phyloP scores from a whole-genome alignment of 2,888 invertebrate genomes.

The Ophion ellenae region DNA sequence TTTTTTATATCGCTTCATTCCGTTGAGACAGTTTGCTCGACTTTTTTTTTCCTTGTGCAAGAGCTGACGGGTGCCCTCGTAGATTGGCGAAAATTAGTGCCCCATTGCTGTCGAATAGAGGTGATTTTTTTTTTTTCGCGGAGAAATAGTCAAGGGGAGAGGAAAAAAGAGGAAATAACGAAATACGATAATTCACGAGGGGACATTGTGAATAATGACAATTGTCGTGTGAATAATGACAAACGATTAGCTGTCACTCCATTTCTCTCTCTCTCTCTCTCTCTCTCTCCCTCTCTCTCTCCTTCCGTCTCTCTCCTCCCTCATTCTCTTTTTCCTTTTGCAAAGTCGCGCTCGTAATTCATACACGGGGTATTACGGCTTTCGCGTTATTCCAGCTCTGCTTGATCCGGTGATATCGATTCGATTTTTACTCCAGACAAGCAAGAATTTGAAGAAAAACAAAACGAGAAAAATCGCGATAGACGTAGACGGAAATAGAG shows the following conservation, averaged over 20 bases:
- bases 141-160: conserved; percentile 24
- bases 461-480: conserved; percentile 1
- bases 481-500: conserved; percentile 21
- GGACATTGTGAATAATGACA: conserved; percentile 43
- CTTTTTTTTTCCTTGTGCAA: conserved; percentile 13
- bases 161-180: conserved; percentile 6
- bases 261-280: conserved; percentile 11
- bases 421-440: conserved; percentile 44
- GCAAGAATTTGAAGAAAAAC: not conserved
- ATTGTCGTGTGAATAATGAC: conserved; percentile 39
- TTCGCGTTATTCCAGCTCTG: conserved; percentile 53
- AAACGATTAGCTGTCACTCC: conserved; percentile 12
- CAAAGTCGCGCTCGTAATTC: conserved; percentile 37
- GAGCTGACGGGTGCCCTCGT: conserved; percentile 36
- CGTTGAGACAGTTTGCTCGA: not conserved
- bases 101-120: conserved; percentile 6
- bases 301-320: not conserved
- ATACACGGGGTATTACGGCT: conserved; percentile 46
- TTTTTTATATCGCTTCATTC: not conserved
- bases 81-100: not conserved
- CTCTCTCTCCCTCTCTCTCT: not conserved
- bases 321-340: conserved; percentile 8
- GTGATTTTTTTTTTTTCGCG: conserved; percentile 23
- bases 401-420: conserved; percentile 63
- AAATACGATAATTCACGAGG: conserved; percentile 42